A percentile compares a stretch with the other conserved stretches of the same genome.
phyloP scores from a whole-genome alignment of 53 echinoderm and acorn worm genomes.

The Stichopus horrens region DNA sequence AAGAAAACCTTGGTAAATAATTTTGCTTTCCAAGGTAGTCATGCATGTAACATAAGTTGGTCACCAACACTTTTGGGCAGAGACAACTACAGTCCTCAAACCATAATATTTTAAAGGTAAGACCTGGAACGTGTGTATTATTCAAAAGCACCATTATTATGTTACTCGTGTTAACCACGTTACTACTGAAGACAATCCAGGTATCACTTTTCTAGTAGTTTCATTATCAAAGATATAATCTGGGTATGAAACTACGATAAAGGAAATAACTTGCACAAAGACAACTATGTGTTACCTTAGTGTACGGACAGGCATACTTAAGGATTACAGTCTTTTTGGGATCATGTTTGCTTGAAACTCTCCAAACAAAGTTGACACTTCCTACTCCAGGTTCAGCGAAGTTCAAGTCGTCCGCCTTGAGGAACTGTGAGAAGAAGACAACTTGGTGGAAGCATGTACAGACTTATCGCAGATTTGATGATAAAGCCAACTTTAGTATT shows the following conservation, averaged over 20 bases:
- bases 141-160: background rate
- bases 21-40: no score
- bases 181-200: background rate
- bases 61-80: background rate
- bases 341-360: slow-evolving; percentile 28
- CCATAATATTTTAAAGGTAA: background rate
- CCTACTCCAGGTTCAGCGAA: slow-evolving; percentile 50
- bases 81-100: background rate
- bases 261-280: background rate
- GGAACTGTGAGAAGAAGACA: no score
- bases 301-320: slow-evolving; percentile 53
- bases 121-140: background rate
- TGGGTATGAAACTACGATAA: background rate
- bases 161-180: background rate
- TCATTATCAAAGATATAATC: no score
- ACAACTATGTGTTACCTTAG: slow-evolving; percentile 32
- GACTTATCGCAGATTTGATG: no score
- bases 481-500: no score
- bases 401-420: no score
- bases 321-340: slow-evolving; percentile 32
- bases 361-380: slow-evolving; percentile 50
- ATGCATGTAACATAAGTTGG: no score
- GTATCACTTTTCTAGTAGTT: no score
- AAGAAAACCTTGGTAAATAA: no score
- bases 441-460: no score